Conservation (phyloP, 2,888 invertebrate species). For the Saturnia japonica region DNA sequence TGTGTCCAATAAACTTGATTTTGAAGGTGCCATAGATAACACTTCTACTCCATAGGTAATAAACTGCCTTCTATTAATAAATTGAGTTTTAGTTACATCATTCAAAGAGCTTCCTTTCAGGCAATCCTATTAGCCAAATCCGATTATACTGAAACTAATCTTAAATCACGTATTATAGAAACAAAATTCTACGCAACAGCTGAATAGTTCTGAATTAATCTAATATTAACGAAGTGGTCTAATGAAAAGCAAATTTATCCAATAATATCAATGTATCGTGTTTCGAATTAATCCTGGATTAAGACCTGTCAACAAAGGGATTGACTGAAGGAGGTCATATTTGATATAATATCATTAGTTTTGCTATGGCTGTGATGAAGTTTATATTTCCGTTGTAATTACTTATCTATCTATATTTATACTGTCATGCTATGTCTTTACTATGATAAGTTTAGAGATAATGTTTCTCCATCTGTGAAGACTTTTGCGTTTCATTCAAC, state of each 20-base stretch:
- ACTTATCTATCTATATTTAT: background rate
- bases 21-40: background rate
- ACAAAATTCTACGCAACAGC: background rate
- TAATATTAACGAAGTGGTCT: constrained; percentile 1
- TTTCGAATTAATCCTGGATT: constrained; percentile 9
- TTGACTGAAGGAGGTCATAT: constrained; percentile 13
- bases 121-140: background rate
- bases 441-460: background rate
- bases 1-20: background rate
- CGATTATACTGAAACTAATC: background rate
- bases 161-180: constrained; percentile 5
- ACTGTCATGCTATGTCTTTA: background rate
- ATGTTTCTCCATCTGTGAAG: background rate
- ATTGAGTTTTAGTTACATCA: background rate
- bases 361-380: background rate
- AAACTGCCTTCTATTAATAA: background rate
- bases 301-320: background rate
- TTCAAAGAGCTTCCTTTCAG: background rate
- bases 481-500: background rate
- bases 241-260: constrained; percentile 10
- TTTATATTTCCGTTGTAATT: background rate
- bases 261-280: background rate
- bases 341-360: constrained; percentile 7
- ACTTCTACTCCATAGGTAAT: background rate
- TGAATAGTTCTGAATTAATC: constrained; percentile 3